Conservation (phyloP, 2,113 vertebrate genomes). For the Tetrao urogallus region DNA sequence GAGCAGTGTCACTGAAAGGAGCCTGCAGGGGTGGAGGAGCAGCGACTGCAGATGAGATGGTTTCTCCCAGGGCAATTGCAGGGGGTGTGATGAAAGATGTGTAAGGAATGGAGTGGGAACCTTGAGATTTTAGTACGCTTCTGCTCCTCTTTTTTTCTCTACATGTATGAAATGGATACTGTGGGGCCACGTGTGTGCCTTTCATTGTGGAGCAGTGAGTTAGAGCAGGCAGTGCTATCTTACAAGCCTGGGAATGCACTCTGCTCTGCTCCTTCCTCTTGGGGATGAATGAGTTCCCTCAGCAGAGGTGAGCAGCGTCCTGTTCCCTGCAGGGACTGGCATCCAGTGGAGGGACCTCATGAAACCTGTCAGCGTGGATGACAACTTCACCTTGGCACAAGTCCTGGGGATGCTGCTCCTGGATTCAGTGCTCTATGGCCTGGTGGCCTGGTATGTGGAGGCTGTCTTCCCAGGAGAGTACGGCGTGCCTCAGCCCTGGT, state of each 20-base stretch:
- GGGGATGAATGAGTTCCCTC: not conserved
- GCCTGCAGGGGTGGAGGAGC: not conserved
- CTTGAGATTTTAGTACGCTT: fast-evolving
- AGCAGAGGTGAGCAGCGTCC: not conserved
- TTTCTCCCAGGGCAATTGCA: not conserved
- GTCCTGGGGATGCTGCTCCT: slow-evolving; percentile 91
- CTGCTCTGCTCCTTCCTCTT: not conserved
- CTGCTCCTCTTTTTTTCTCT: not conserved
- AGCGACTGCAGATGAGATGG: not conserved
- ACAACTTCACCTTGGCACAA: slow-evolving; percentile 92
- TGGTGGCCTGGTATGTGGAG: slow-evolving; percentile 95
- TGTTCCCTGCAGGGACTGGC: slow-evolving; percentile 80
- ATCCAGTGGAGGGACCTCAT: slow-evolving; percentile 93
- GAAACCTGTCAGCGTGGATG: slow-evolving; percentile 90
- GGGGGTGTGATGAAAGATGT: not conserved
- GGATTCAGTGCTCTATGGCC: slow-evolving; percentile 85
- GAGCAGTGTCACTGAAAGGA: not conserved
- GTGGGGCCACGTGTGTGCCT: not conserved
- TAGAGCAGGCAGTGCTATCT: not conserved
- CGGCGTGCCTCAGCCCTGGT: slow-evolving; percentile 91
- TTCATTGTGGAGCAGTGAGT: fast-evolving
- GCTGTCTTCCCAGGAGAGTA: slow-evolving; percentile 94
- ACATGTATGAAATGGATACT: not conserved
- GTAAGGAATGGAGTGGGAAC: not conserved
- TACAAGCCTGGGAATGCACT: not conserved